phyloP scores from a whole-genome alignment of 2,797 vertebrate genomes.

The Coranthus polyacanthus region DNA sequence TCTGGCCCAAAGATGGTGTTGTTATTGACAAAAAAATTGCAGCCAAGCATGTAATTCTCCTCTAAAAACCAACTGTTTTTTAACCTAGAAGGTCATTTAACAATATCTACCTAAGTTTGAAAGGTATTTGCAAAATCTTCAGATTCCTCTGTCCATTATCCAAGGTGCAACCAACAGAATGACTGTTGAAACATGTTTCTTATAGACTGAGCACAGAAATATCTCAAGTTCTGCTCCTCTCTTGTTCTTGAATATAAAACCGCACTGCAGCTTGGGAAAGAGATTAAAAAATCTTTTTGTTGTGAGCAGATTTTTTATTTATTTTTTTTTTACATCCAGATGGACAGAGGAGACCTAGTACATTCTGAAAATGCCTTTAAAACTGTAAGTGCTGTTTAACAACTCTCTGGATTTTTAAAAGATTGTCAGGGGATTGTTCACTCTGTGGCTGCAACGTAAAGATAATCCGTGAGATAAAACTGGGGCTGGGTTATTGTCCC shows the following conservation, averaged over 20 bases:
- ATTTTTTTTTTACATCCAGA: background rate
- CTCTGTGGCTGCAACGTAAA: background rate
- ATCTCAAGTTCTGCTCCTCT: conserved; percentile 18
- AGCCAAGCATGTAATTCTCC: too few species aligned
- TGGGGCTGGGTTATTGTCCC: background rate
- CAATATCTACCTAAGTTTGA: too few species aligned
- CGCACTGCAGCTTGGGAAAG: conserved; percentile 23
- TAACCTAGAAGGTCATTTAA: too few species aligned
- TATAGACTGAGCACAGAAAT: conserved; percentile 17
- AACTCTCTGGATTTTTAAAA: too few species aligned
- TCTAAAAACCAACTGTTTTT: too few species aligned
- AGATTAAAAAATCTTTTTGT: conserved; percentile 11
- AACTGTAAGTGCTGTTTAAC: too few species aligned
- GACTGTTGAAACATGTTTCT: conserved; percentile 26
- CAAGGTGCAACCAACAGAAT: too few species aligned
- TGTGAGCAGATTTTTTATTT: too few species aligned
- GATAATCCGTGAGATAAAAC: background rate
- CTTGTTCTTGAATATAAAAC: conserved; percentile 8
- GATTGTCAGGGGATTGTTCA: background rate
- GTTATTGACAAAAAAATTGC: too few species aligned
- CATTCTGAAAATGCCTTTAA: conserved; percentile 1
- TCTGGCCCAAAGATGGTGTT: too few species aligned
- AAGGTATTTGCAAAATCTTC: too few species aligned
- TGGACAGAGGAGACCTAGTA: conserved; percentile 5
- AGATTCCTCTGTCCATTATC: too few species aligned